Base-by-base conservation (phyloP, 1,140 invertebrate genomes). In the Drosophila mauritiana region DNA sequence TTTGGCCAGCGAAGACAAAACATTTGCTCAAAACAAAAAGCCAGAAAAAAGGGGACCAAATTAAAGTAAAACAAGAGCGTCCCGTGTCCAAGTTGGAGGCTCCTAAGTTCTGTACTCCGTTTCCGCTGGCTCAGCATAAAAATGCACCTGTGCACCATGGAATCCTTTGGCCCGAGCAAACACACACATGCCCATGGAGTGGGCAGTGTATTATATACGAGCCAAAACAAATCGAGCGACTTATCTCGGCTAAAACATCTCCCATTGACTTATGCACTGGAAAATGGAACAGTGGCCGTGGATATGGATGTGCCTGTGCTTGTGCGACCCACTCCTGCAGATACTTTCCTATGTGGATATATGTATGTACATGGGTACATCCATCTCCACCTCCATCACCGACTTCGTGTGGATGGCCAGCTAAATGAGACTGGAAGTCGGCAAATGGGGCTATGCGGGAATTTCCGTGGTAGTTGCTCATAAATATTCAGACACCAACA, bases 161-260 rank as follows among this genome's bases (percentile, higher is more conserved):
- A 83, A 88, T 88, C 83, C 79, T 88, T 86, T 83, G 49, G 31
- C 49, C 15, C 63, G 78, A 51, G 56, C 74, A 52, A 8, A 43
- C 39, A 48, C 34, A 43, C 65, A 46, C 37, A 48, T 27, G 39
- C 49, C 11, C 37, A 17, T 51, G 31, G 48, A 31, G 27, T 34
- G n/a, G 56, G 25, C 17, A 37, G 53, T 43, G 59, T 68, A 68
- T 73, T 65, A 59, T 72, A 77, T 81, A 77, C 56, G 70, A 72
- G 75, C 67, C 84, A 89, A 88, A 89, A 89, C 84, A 88, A 89
- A 88, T 88, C 84, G 84, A 80, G 84, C 84, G 77, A 89, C 84
- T 89, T 88, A 89, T 88, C 83, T 89, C 63, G 63, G 85, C 83
- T 89, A 88, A 88, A 88, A 69, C 65, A 88, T 88, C 84, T 88